Evolutionary conservation across 2,888 invertebrate species (phyloP), one percentile per base, ranked within the genome.

Genomic region (Ypsolopha scabrella): DNA sequence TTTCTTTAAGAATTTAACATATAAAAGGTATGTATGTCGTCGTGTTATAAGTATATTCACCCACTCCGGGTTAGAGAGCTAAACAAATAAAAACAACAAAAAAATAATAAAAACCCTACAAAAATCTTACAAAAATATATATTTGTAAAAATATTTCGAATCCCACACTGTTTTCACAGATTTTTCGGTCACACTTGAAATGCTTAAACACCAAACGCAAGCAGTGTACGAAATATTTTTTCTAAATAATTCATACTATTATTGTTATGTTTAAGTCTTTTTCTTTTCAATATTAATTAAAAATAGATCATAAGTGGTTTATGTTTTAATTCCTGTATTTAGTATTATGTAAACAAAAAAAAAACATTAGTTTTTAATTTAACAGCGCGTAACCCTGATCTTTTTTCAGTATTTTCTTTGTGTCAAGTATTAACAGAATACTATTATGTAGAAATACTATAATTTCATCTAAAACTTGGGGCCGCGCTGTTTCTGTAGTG

Each of bases 11-110:
- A 37, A 38, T 43, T 47, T 71, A 70, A 65, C 64, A 70, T 50
- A 14, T 69, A 62, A 67, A 67, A 65, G 66, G 57, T 63, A 24
- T 72, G 62, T 74, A 70, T 72, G 82, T 85, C 82, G 85, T 83
- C 82, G 82, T 83, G 81, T 79, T 62, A 58, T 56, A 57, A 52
- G 62, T 70, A 75, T 69, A 37, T 13, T 70, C 67, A 62, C 75
- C 77, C 77, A 58, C 69, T 77, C 80, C 79, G 82, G 81, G 80
- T 62, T 74, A 75, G 82, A 74, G 76, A 71, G 60, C 68, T 68
- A 71, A 72, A 71, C 67, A 58, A 58, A 48, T 47, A 51, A 53
- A 60, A 63, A 68, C 62, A 55, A 52, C 34, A 55, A 63, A 61
- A 63, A 67, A 55, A 60, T 60, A 60, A 63, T 60, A 66, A 68